Percentiles rank a stretch among this genome's conserved stretches.
Evolutionary conservation across 2,113 vertebrate genomes (phyloP).

Genomic region (Anseranas semipalmata): DNA sequence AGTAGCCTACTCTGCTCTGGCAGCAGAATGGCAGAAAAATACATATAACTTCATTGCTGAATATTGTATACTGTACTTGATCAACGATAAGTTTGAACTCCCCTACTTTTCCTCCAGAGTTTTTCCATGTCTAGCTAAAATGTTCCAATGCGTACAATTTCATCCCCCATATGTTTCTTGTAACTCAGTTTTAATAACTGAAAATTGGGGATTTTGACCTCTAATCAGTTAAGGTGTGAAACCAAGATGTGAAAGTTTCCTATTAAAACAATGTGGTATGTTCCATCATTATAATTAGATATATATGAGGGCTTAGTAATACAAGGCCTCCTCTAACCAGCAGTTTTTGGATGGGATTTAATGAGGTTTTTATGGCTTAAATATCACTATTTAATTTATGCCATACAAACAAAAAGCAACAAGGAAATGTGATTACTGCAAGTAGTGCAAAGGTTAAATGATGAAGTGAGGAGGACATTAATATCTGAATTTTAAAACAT

Average conservation of each 20-base stretch:
- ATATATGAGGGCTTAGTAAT: background rate
- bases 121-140: background rate
- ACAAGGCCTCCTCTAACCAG: background rate
- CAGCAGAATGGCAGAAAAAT: background rate
- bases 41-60: background rate
- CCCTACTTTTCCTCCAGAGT: background rate
- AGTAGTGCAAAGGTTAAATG: background rate
- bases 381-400: background rate
- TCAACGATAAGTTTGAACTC: background rate
- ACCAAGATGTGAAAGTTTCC: background rate
- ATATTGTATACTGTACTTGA: background rate
- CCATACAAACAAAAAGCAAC: background rate
- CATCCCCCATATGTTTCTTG: background rate
- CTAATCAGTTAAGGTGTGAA: constrained; percentile 10
- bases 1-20: background rate
- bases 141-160: background rate
- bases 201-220: background rate
- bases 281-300: background rate
- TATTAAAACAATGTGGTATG: background rate
- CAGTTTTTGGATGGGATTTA: background rate
- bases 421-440: background rate
- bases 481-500: background rate
- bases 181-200: background rate
- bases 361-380: background rate
- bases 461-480: background rate